Evolutionary conservation across 2,797 vertebrate species (phyloP).

Genomic region (Sternotherus odoratus): DNA sequence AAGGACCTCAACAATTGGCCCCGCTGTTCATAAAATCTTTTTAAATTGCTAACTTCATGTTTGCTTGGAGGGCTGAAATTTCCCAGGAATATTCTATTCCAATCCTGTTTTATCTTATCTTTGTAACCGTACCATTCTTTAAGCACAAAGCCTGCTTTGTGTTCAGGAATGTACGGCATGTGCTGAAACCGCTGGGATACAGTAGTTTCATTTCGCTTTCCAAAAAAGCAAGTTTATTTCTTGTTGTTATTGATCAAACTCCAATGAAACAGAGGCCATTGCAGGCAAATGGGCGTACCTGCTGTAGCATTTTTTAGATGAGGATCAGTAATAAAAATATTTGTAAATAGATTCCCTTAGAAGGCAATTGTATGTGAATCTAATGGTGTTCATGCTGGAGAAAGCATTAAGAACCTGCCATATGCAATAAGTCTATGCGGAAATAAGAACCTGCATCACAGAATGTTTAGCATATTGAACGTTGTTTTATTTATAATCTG

Average conservation of each 20-base stretch:
- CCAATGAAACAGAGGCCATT: not conserved
- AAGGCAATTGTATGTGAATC: not conserved
- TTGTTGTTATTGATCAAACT: not conserved
- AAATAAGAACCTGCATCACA: slow-evolving; percentile 64
- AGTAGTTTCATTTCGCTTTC: slow-evolving; percentile 52
- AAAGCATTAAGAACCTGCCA: slow-evolving; percentile 43
- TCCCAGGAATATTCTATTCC: slow-evolving; percentile 44
- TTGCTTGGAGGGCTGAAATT: not conserved
- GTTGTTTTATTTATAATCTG: slow-evolving; percentile 59
- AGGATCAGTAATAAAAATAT: not conserved
- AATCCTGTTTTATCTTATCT: slow-evolving; percentile 46
- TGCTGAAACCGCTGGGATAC: slow-evolving; percentile 46
- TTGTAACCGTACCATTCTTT: slow-evolving; percentile 21
- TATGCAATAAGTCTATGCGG: slow-evolving; percentile 38
- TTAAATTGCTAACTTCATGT: not conserved
- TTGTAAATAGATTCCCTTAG: not conserved
- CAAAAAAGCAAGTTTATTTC: slow-evolving; percentile 31
- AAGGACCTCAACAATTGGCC: not conserved
- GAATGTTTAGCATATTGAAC: slow-evolving; percentile 50
- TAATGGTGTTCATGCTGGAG: slow-evolving; percentile 32
- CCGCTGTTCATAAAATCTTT: slow-evolving; percentile 31
- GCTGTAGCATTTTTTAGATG: not conserved
- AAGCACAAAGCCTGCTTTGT: slow-evolving; percentile 36
- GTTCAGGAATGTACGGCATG: slow-evolving; percentile 44
- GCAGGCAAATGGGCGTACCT: slow-evolving; percentile 37